Conservation (phyloP, 2,888 invertebrate species). For the Copidosoma aretas region DNA sequence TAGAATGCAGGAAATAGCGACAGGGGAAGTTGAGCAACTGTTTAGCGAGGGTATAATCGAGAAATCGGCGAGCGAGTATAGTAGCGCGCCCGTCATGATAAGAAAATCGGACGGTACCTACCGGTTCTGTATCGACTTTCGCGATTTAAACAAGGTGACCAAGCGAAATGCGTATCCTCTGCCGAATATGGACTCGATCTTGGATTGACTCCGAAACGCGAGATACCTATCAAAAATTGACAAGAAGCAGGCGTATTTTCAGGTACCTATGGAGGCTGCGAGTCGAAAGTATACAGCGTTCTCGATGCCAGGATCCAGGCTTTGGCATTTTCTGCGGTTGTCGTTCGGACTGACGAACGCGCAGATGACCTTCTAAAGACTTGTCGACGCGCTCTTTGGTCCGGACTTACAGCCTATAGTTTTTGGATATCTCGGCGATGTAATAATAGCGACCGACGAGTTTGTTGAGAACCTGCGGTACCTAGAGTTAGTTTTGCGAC, state of each 20-base stretch:
- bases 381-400: conserved; percentile 41
- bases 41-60: conserved; percentile 13
- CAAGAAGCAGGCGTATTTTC: conserved; percentile 49
- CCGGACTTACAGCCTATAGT: conserved; percentile 30
- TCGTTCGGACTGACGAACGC: too few relatives aligned
- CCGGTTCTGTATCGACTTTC: conserved; percentile 47
- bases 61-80: background rate
- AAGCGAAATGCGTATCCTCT: conserved; percentile 50
- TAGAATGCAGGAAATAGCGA: background rate
- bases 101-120: conserved; percentile 6
- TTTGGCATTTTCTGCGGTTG: too few relatives aligned
- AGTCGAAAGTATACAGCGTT: too few relatives aligned
- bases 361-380: background rate
- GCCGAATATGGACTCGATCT: conserved; percentile 48
- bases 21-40: background rate
- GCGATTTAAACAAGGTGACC: conserved; percentile 51
- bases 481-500: background rate
- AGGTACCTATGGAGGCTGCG: conserved; percentile 34
- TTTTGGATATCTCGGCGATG: conserved; percentile 37
- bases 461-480: background rate
- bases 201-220: conserved; percentile 49
- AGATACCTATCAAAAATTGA: conserved; percentile 52
- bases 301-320: too few relatives aligned
- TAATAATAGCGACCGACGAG: conserved; percentile 4
- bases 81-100: conserved; percentile 25